These are phyloP conservation scores for Holacanthus passer DNA, from an alignment of 2,113 vertebrate genomes.

Conservation along the genomic window DNA sequence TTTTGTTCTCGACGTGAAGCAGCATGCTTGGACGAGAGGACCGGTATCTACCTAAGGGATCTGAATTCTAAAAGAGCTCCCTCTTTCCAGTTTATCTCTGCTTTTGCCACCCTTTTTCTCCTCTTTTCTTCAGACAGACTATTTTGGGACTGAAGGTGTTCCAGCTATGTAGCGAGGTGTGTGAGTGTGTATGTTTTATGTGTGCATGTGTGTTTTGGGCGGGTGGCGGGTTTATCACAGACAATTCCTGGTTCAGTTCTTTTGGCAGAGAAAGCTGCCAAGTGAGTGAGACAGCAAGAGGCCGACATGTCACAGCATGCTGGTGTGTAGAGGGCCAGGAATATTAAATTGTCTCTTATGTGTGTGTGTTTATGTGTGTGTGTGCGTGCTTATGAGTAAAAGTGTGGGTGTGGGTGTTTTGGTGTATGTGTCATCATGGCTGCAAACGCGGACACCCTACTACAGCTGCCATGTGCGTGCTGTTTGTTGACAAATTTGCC, in stretches of 20 bases:
- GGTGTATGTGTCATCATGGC: slow-evolving; percentile 49
- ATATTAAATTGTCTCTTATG: slow-evolving; percentile 59
- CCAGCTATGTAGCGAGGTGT: slow-evolving; percentile 19
- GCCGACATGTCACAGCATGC: slow-evolving; percentile 71
- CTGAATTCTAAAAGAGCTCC: slow-evolving; percentile 50
- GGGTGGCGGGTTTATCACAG: slow-evolving; percentile 57
- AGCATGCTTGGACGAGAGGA: slow-evolving; percentile 59
- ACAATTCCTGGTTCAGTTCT: slow-evolving; percentile 51
- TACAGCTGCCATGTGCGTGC: slow-evolving; percentile 69
- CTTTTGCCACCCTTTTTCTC: slow-evolving; percentile 11
- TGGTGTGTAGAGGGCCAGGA: slow-evolving; percentile 38
- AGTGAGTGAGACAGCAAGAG: slow-evolving; percentile 70
- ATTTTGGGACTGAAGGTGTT: slow-evolving; percentile 58
- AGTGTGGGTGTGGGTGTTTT: slow-evolving; percentile 52
- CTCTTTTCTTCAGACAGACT: slow-evolving; percentile 43
- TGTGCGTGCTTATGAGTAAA: slow-evolving; percentile 25
- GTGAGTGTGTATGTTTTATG: slow-evolving; percentile 27
- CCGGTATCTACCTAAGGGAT: slow-evolving; percentile 62
- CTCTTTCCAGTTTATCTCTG: slow-evolving; percentile 45
- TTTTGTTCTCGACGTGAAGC: slow-evolving; percentile 63
- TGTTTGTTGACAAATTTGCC: slow-evolving; percentile 78
- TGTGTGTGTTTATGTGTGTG: slow-evolving; percentile 30
- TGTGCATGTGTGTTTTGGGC: slow-evolving; percentile 59
- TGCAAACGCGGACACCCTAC: slow-evolving; percentile 27
- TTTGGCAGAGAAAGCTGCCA: slow-evolving; percentile 77